A percentile compares a stretch with the other conserved stretches of the same genome.
These are phyloP conservation scores for Patagioenas fasciata DNA, from an alignment of 2,113 vertebrate species.

Conservation along the genomic window DNA sequence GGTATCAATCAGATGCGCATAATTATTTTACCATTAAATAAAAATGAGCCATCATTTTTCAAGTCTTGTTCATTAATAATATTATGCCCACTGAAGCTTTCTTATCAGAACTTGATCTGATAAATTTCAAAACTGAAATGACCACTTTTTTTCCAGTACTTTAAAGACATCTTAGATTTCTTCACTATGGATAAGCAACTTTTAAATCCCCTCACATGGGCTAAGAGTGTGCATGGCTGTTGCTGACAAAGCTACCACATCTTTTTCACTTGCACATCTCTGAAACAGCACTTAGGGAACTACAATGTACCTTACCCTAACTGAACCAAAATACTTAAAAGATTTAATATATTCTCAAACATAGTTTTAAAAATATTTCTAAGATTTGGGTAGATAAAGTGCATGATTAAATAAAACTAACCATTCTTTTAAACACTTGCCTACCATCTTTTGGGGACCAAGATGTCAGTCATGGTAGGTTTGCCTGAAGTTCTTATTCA, in stretches of 20 bases:
- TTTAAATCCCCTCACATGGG: not conserved
- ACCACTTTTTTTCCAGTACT: not conserved
- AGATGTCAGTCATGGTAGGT: not conserved
- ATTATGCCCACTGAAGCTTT: not conserved
- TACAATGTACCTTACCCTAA: not conserved
- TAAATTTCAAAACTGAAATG: not conserved
- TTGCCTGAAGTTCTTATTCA: not conserved
- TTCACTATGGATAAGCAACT: not conserved
- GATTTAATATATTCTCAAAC: not conserved
- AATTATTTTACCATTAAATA: not conserved
- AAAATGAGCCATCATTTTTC: not conserved
- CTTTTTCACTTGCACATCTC: not conserved
- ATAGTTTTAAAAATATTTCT: not conserved
- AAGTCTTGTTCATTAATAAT: not conserved
- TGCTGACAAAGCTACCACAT: not conserved
- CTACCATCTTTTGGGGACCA: not conserved
- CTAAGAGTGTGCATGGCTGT: not conserved
- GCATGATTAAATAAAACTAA: not conserved
- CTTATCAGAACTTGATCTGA: not conserved
- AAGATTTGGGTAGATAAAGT: not conserved
- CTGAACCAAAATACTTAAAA: not conserved
- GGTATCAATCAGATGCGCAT: not conserved
- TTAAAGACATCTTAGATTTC: not conserved
- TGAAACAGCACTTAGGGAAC: not conserved
- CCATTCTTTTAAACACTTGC: not conserved